phyloP scores from a whole-genome alignment of 2,797 vertebrate species.

The Lacerta bilineata region DNA sequence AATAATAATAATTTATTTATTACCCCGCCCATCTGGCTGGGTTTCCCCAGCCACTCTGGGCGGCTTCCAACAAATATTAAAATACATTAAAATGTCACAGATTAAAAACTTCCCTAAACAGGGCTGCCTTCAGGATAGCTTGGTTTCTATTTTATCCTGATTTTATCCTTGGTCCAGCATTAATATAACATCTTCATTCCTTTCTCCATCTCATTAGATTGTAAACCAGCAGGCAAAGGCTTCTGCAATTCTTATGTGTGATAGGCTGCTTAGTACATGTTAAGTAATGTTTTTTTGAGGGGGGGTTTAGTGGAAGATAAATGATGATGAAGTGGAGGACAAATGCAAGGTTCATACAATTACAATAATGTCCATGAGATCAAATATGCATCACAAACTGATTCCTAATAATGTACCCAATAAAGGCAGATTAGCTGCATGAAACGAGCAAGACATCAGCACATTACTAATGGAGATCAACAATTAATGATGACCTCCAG shows the following conservation, averaged over 20 bases:
- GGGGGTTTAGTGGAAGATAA: not conserved
- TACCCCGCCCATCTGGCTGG: too few relatives aligned
- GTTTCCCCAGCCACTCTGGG: too few relatives aligned
- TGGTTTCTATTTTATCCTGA: not conserved
- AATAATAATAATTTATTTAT: too few relatives aligned
- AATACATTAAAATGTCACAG: too few relatives aligned
- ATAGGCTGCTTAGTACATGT: not conserved
- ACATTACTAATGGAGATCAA: slow-evolving; percentile 31
- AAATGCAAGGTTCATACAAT: slow-evolving; percentile 45
- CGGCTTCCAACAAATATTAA: too few relatives aligned
- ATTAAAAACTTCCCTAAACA: too few relatives aligned
- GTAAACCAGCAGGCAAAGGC: not conserved
- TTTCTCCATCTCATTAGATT: not conserved
- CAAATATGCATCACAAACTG: slow-evolving; percentile 56
- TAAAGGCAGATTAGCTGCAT: slow-evolving; percentile 53
- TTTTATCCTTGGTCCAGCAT: not conserved
- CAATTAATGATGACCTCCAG: slow-evolving; percentile 45
- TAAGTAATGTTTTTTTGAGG: not conserved
- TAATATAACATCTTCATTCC: not conserved
- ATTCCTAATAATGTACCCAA: slow-evolving; percentile 57
- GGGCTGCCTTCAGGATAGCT: not conserved
- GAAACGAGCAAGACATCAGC: slow-evolving; percentile 58
- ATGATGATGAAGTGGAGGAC: slow-evolving; percentile 59
- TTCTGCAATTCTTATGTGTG: not conserved
- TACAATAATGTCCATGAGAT: slow-evolving; percentile 62